phyloP scores from a whole-genome alignment of 2,888 invertebrate species.

The Epirrhoe tristata region DNA sequence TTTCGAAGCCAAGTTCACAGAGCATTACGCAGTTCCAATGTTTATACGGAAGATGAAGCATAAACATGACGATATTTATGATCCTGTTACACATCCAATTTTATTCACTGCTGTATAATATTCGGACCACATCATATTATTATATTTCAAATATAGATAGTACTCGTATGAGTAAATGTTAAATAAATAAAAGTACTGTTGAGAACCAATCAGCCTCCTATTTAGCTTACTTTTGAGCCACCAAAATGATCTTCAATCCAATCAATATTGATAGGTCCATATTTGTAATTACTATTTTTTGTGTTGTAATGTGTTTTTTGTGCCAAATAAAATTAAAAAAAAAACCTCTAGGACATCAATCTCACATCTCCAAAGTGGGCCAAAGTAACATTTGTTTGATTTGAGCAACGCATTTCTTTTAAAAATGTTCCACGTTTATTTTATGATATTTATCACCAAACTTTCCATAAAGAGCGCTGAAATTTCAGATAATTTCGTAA shows the following conservation, averaged over 20 bases:
- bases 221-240: background rate
- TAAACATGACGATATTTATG: constrained; percentile 22
- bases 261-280: background rate
- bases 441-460: constrained; percentile 13
- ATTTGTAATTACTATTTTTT: no score
- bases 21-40: constrained; percentile 23
- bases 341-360: no score
- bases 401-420: background rate
- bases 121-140: constrained; percentile 16
- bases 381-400: background rate
- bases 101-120: constrained; percentile 14
- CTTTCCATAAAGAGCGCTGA: constrained; percentile 53
- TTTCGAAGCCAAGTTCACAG: constrained; percentile 22
- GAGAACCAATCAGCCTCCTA: background rate
- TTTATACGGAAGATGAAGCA: constrained; percentile 25
- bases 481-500: constrained; percentile 44
- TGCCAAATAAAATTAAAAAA: no score
- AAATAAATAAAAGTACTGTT: constrained; percentile 3
- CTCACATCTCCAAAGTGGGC: background rate
- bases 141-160: constrained; percentile 16
- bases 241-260: no score
- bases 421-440: constrained; percentile 20
- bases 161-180: constrained; percentile 10
- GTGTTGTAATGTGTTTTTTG: no score
- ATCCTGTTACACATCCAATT: constrained; percentile 24